Evolutionary conservation across 2,797 vertebrate genomes (phyloP).

Genomic region (Adrianichthys oophorus): DNA sequence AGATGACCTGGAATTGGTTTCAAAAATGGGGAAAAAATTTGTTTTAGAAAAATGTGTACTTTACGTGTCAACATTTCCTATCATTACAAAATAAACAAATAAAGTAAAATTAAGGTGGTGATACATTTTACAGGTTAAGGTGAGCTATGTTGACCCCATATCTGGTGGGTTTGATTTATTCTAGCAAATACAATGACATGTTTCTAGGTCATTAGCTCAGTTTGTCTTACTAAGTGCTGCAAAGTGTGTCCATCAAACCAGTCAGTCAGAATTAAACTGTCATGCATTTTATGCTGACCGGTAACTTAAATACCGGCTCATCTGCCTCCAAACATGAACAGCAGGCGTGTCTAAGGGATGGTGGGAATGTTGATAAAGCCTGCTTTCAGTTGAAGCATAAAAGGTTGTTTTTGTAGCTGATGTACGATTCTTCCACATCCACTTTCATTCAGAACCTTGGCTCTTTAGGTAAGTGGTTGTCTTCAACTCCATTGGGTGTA

Average conservation of each 20-base stretch:
- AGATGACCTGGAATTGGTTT: neutral
- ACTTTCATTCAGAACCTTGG: constrained; percentile 3
- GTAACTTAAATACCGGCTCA: neutral
- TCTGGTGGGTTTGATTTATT: constrained; percentile 9
- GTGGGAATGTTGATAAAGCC: constrained; percentile 53
- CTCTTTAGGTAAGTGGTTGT: constrained; percentile 1
- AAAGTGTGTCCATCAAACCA: constrained; percentile 17
- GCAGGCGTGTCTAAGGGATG: constrained; percentile 4
- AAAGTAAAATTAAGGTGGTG: too few relatives aligned
- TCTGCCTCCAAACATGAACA: neutral
- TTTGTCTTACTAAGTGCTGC: constrained; percentile 46
- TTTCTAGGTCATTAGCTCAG: constrained; percentile 29
- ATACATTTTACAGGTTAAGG: too few relatives aligned
- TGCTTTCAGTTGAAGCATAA: constrained; percentile 17
- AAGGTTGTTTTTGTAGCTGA: constrained; percentile 13
- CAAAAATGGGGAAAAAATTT: neutral
- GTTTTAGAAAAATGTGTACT: neutral
- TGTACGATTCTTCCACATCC: constrained; percentile 5
- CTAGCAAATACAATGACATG: constrained; percentile 18
- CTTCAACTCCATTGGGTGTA: too few relatives aligned
- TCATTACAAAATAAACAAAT: too few relatives aligned
- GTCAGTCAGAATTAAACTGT: constrained; percentile 11
- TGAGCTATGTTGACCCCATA: neutral
- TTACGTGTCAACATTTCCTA: too few relatives aligned
- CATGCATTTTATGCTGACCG: constrained; percentile 8